A percentile compares a stretch with the other conserved stretches of the same genome.
phyloP scores from a whole-genome alignment of 2,888 invertebrate genomes.

The Nudaria mundana region DNA sequence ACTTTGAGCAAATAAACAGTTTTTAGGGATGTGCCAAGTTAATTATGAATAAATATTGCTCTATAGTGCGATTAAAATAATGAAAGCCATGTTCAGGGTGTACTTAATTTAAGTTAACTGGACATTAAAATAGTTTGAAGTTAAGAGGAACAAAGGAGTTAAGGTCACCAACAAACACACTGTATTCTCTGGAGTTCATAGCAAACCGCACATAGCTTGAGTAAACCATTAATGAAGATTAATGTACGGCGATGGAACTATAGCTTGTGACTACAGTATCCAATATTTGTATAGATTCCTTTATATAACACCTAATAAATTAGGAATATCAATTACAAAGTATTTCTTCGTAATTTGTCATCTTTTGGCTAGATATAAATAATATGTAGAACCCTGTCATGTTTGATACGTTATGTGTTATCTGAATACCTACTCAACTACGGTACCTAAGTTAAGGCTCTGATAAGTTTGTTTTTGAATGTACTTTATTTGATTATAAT shows the following conservation, averaged over 20 bases:
- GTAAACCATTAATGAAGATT: slow-evolving; percentile 75
- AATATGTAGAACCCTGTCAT: no score
- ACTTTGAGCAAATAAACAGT: no score
- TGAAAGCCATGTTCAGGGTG: slow-evolving; percentile 26
- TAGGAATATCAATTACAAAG: slow-evolving; percentile 26
- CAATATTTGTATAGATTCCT: slow-evolving; percentile 28
- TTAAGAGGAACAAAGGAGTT: slow-evolving; percentile 38
- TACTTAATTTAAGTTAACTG: slow-evolving; percentile 36
- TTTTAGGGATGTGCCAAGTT: slow-evolving; percentile 1
- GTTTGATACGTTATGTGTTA: no score
- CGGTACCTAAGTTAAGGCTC: no score
- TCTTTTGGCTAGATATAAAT: no score
- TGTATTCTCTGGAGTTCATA: slow-evolving; percentile 46
- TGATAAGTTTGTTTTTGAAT: no score
- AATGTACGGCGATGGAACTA: slow-evolving; percentile 61
- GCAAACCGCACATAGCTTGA: slow-evolving; percentile 65
- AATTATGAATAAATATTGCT: slow-evolving; percentile 20
- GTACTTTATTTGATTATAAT: no score
- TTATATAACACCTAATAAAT: slow-evolving; percentile 24
- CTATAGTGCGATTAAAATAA: no score
- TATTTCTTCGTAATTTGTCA: slow-evolving; percentile 35
- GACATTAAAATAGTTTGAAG: slow-evolving; percentile 49
- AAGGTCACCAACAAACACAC: slow-evolving; percentile 39
- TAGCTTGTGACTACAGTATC: slow-evolving; percentile 29
- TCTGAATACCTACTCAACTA: no score